A percentile compares a stretch with the other conserved stretches of the same genome.
Conservation (phyloP, 2,797 vertebrate genomes). For the Lates japonicus region DNA sequence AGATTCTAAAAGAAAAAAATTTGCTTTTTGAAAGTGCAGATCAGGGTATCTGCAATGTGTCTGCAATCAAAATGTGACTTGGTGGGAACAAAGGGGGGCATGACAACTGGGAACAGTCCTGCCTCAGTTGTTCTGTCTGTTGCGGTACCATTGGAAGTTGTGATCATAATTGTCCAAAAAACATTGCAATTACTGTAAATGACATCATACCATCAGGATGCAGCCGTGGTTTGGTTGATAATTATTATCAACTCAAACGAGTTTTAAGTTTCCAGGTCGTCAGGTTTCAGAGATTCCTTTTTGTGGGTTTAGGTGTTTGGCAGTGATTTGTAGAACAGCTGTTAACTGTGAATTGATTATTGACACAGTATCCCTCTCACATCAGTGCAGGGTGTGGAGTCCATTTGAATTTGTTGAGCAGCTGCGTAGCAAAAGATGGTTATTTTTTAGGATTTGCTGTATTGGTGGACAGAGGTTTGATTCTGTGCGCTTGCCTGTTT, state of each 20-base stretch:
- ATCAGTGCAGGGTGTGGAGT: not conserved
- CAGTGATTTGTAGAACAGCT: not conserved
- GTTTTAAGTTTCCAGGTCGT: not conserved
- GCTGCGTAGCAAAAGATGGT: not conserved
- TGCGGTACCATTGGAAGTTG: too few relatives aligned
- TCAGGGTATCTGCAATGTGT: too few relatives aligned
- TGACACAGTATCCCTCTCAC: not conserved
- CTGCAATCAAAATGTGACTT: too few relatives aligned
- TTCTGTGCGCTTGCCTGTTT: not conserved
- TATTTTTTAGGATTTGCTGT: not conserved
- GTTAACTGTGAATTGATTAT: slow-evolving; percentile 4
- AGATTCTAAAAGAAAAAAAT: too few relatives aligned
- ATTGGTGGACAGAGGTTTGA: not conserved
- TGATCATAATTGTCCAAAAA: not conserved
- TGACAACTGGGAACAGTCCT: too few relatives aligned
- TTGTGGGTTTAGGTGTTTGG: not conserved
- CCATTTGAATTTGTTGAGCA: not conserved
- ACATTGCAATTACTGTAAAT: not conserved
- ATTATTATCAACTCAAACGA: too few relatives aligned
- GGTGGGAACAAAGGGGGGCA: too few relatives aligned
- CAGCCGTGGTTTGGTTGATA: too few relatives aligned
- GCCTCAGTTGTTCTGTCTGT: too few relatives aligned
- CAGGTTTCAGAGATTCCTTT: not conserved
- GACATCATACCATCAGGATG: not conserved
- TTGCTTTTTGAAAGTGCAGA: too few relatives aligned